phyloP scores from a whole-genome alignment of 2,797 vertebrate species.

The Xenops minutus region DNA sequence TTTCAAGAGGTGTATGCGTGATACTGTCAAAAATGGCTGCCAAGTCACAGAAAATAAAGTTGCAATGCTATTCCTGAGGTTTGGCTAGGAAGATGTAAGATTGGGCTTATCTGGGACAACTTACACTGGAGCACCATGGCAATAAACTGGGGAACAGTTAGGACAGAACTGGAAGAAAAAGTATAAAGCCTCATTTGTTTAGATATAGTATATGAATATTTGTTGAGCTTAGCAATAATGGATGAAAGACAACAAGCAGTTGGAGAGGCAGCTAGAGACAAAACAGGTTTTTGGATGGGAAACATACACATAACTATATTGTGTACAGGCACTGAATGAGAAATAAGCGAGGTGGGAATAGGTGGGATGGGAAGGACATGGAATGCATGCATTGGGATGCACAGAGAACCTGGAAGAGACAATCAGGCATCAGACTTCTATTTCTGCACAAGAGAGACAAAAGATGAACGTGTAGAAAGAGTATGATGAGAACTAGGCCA shows the following conservation, averaged over 20 bases:
- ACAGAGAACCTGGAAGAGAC: neutral
- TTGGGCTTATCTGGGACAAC: neutral
- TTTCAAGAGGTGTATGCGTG: neutral
- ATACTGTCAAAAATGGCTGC: neutral
- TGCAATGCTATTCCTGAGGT: neutral
- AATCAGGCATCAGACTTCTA: neutral
- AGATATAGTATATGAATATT: neutral
- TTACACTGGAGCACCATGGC: neutral
- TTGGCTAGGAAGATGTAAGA: neutral
- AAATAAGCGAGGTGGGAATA: neutral
- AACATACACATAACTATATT: neutral
- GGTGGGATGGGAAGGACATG: neutral
- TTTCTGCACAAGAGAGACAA: neutral
- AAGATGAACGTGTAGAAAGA: neutral
- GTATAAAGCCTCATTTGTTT: neutral
- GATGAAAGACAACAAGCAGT: neutral
- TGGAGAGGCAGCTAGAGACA: neutral
- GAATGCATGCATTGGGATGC: neutral
- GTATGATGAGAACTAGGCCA: neutral
- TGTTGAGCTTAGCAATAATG: neutral
- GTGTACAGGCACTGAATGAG: neutral
- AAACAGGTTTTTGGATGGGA: neutral
- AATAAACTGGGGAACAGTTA: neutral
- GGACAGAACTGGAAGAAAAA: neutral
- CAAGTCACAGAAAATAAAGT: neutral